Percentiles rank a stretch among this genome's conserved stretches.
Conservation (phyloP, 2,113 vertebrate genomes). For the Cheirogaleus medius region DNA sequence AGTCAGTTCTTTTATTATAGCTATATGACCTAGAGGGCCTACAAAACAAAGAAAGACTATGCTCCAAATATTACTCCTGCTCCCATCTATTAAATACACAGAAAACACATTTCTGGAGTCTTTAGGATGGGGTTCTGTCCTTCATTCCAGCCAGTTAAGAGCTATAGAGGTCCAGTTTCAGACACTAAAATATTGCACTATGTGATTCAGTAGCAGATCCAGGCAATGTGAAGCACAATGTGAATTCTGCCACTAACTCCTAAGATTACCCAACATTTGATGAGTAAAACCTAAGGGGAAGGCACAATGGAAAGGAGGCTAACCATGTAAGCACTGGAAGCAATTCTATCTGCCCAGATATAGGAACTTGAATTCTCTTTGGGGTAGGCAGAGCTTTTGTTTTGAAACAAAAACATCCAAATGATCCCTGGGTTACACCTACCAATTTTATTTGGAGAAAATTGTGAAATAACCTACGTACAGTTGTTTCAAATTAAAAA, state of each 20-base stretch:
- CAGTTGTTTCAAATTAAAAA: not conserved
- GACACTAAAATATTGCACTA: not conserved
- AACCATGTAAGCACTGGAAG: not conserved
- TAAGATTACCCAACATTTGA: not conserved
- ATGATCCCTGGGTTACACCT: not conserved
- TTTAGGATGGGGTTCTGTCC: not conserved
- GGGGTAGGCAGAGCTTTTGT: not conserved
- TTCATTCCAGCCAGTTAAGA: not conserved
- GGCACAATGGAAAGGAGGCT: not conserved
- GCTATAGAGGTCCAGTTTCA: not conserved
- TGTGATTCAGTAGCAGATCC: not conserved
- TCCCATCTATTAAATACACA: not conserved
- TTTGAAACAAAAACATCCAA: not conserved
- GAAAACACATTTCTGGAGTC: not conserved
- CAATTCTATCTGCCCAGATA: not conserved
- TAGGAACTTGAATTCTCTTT: not conserved
- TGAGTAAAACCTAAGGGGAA: not conserved
- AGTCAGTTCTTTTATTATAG: not conserved
- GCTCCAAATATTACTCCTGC: not conserved
- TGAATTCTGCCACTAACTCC: not conserved
- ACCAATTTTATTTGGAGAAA: conserved; percentile 30
- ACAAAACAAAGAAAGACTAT: not conserved
- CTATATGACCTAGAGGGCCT: not conserved
- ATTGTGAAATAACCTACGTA: not conserved
- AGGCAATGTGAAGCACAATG: not conserved